Percentiles rank a stretch among this genome's conserved stretches.
Conservation (phyloP, 2,888 invertebrate genomes). For the Amblyteles armatorius region DNA sequence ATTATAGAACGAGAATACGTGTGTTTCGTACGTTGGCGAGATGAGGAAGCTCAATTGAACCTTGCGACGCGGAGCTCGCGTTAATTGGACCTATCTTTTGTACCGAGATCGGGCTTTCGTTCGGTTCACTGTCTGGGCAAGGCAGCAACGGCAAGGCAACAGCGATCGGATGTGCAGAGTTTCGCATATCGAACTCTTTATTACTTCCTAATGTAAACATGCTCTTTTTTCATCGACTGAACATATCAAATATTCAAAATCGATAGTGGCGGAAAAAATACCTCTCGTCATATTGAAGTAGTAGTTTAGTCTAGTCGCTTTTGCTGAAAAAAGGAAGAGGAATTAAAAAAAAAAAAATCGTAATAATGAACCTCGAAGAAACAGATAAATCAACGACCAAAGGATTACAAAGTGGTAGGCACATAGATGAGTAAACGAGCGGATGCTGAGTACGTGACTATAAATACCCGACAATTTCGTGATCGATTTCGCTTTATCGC, state of each 20-base stretch:
- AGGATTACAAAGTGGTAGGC: not conserved
- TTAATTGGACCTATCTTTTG: not conserved
- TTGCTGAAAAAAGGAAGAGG: not conserved
- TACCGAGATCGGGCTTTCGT: not conserved
- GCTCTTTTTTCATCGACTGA: no score
- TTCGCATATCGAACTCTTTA: no score
- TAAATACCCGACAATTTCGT: slow-evolving; percentile 28
- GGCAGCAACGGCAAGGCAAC: not conserved
- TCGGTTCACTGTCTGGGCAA: not conserved
- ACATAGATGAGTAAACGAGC: not conserved
- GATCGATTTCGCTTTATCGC: slow-evolving; percentile 30
- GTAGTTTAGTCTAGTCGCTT: not conserved
- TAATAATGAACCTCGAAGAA: not conserved
- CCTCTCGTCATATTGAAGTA: not conserved
- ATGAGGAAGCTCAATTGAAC: not conserved
- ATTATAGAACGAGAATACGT: not conserved
- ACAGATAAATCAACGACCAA: slow-evolving; percentile 1
- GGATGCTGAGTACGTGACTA: slow-evolving; percentile 18
- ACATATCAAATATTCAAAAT: not conserved
- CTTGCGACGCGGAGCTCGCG: not conserved
- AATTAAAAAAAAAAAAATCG: not conserved
- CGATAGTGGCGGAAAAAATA: not conserved
- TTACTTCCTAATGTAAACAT: no score
- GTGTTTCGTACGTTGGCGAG: not conserved
- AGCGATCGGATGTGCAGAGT: not conserved